phyloP scores from a whole-genome alignment of 2,888 invertebrate genomes.

The Eristalis tenax region DNA sequence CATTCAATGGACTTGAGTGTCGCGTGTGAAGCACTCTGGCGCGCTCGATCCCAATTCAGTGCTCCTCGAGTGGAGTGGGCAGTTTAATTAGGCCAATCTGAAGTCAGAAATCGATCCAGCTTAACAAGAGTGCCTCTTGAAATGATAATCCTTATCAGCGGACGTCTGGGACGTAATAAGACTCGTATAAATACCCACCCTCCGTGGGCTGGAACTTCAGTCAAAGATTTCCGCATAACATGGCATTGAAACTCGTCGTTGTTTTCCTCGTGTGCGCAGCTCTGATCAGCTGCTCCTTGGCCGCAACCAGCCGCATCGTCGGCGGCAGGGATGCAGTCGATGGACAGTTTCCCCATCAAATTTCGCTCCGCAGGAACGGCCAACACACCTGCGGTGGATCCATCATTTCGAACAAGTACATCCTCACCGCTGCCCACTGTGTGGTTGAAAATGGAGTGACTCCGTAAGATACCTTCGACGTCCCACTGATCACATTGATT shows the following conservation, averaged over 20 bases:
- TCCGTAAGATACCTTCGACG: slow-evolving; percentile 40
- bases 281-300: slow-evolving; percentile 7
- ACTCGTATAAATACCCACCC: slow-evolving; percentile 33
- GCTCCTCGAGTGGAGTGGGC: slow-evolving; percentile 22
- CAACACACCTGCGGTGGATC: slow-evolving; percentile 77
- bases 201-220: slow-evolving; percentile 4
- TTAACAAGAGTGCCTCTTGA: neutral
- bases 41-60: neutral
- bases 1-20: neutral
- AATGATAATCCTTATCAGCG: slow-evolving; percentile 21
- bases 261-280: slow-evolving; percentile 6
- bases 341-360: slow-evolving; percentile 80
- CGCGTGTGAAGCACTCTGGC: neutral
- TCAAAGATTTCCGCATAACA: slow-evolving; percentile 5
- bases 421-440: slow-evolving; percentile 80
- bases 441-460: slow-evolving; percentile 73
- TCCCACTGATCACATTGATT: neutral
- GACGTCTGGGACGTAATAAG: neutral
- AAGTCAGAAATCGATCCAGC: slow-evolving; percentile 25
- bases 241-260: slow-evolving; percentile 38
- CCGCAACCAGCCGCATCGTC: slow-evolving; percentile 74
- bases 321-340: slow-evolving; percentile 78
- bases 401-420: slow-evolving; percentile 74
- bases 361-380: slow-evolving; percentile 76
- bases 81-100: slow-evolving; percentile 24